Evolutionary conservation across 2,797 vertebrate species (phyloP).

Genomic region (Erithacus rubecula): DNA sequence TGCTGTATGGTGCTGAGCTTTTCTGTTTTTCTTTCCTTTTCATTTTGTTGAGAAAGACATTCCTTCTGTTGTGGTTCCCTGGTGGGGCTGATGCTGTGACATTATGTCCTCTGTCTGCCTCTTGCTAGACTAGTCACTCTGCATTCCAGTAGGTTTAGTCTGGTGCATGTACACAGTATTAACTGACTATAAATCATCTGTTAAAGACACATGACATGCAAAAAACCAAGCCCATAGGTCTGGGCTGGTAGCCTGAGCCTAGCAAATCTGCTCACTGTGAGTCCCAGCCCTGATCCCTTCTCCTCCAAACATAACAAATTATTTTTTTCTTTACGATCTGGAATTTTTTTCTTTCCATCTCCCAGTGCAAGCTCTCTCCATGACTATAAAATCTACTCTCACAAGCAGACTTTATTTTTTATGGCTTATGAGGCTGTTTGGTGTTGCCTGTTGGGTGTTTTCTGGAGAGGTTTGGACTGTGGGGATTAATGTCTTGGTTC

Average conservation of each 20-base stretch:
- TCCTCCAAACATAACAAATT: background rate
- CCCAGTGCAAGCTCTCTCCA: background rate
- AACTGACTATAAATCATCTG: conserved; percentile 5
- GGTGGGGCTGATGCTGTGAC: conserved; percentile 15
- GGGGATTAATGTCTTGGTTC: background rate
- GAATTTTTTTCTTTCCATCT: background rate
- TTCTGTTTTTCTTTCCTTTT: conserved; percentile 39
- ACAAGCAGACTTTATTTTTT: background rate
- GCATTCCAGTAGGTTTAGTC: conserved; percentile 53
- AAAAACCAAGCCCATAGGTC: conserved; percentile 1
- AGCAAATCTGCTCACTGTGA: background rate
- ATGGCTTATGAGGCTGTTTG: background rate
- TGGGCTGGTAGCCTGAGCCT: background rate
- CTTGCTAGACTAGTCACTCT: conserved; percentile 34
- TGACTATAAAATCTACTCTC: background rate
- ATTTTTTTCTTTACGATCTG: background rate
- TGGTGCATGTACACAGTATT: conserved; percentile 1
- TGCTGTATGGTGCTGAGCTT: background rate
- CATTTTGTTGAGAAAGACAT: background rate
- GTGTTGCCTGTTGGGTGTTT: background rate
- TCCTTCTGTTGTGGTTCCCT: conserved; percentile 48
- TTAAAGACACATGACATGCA: background rate
- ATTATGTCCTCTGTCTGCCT: conserved; percentile 33
- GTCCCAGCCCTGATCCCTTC: background rate
- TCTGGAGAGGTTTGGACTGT: background rate